phyloP scores from a whole-genome alignment of 53 echinoderm and acorn worm genomes.

The Crossaster papposus region DNA sequence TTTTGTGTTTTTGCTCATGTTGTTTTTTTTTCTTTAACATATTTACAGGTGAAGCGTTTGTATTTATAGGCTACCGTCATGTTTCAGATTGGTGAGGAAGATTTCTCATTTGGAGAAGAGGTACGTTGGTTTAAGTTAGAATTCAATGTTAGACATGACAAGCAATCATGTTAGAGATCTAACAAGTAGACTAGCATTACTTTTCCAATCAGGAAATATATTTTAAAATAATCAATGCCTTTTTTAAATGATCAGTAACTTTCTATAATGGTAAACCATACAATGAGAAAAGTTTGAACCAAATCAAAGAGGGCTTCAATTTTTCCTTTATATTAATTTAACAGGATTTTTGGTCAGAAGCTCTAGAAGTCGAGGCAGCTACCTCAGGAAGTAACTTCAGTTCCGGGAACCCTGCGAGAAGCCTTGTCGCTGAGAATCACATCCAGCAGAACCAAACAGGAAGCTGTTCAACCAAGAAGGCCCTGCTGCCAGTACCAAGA shows the following conservation, averaged over 20 bases:
- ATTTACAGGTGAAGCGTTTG: neutral
- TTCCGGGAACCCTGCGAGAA: neutral
- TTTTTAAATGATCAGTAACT: neutral
- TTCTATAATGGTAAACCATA: too few relatives aligned
- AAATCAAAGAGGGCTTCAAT: neutral
- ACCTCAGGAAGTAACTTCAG: neutral
- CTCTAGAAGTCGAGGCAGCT: conserved; percentile 50
- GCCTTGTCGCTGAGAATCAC: conserved; percentile 6
- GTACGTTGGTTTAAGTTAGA: conserved; percentile 4
- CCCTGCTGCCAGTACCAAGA: neutral
- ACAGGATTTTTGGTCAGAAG: conserved; percentile 58
- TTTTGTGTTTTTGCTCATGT: too few relatives aligned
- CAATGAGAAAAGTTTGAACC: neutral
- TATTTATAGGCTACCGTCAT: neutral
- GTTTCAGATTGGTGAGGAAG: conserved; percentile 72
- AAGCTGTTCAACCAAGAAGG: conserved; percentile 6
- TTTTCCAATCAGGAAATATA: too few relatives aligned
- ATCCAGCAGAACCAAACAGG: neutral
- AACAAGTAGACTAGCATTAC: too few relatives aligned
- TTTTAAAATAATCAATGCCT: too few relatives aligned
- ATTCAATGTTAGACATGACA: too few relatives aligned
- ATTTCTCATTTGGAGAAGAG: conserved; percentile 69
- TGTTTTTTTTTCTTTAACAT: neutral
- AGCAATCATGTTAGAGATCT: too few relatives aligned
- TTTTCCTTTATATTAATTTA: neutral